Evolutionary conservation across 2,888 invertebrate species (phyloP).

Genomic region (Chrysolina americana): DNA sequence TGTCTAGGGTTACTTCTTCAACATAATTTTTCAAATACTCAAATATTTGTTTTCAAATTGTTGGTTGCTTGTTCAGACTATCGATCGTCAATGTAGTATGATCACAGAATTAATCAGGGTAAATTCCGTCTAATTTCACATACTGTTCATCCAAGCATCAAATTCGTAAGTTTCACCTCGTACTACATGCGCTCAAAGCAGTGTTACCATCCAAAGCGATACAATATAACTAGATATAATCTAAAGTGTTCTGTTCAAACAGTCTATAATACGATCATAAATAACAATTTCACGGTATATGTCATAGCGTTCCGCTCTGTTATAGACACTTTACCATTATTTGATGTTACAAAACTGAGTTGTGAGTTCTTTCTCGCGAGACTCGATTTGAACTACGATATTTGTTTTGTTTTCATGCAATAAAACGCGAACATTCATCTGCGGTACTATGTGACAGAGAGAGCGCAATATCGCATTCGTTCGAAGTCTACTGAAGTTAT

Average conservation of each 20-base stretch:
- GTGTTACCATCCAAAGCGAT: conserved; percentile 32
- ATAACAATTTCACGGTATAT: conserved; percentile 55
- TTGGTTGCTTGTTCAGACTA: background rate
- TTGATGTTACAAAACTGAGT: conserved; percentile 45
- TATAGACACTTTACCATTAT: conserved; percentile 48
- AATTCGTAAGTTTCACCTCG: conserved; percentile 24
- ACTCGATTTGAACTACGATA: background rate
- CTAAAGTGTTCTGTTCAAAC: conserved; percentile 46
- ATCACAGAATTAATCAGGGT: background rate
- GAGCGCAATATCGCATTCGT: background rate
- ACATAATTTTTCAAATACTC: no score
- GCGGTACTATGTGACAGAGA: background rate
- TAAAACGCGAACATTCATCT: background rate
- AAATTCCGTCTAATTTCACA: conserved; percentile 28
- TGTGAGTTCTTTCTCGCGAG: conserved; percentile 14
- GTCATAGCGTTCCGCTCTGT: conserved; percentile 47
- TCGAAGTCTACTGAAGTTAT: background rate
- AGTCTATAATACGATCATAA: conserved; percentile 49
- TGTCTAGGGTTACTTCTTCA: no score
- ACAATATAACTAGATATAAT: conserved; percentile 47
- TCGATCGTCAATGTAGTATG: background rate
- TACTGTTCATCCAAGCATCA: conserved; percentile 16
- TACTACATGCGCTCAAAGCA: conserved; percentile 33
- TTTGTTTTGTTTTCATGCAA: conserved; percentile 2
- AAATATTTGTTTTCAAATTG: no score